Evolutionary conservation across 2,113 vertebrate genomes (phyloP).

Genomic region (Pomatostomus ruficeps): DNA sequence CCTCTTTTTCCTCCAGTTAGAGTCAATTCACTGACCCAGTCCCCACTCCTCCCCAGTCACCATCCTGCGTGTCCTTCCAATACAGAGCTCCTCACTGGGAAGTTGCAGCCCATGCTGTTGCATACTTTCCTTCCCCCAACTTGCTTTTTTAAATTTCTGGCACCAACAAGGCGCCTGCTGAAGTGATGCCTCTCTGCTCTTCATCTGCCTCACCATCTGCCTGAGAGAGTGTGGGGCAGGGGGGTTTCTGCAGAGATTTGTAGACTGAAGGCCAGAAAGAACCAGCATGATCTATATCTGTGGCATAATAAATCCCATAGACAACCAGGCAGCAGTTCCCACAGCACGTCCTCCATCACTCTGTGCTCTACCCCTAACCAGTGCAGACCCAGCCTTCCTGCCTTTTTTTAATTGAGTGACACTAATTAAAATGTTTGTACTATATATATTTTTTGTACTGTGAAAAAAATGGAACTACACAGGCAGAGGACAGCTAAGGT

Average conservation of each 20-base stretch:
- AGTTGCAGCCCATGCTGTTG: not conserved
- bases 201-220: conserved; percentile 48
- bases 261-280: not conserved
- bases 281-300: not conserved
- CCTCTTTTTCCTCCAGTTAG: not conserved
- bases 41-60: not conserved
- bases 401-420: not conserved
- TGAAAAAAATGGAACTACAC: not conserved
- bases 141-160: not conserved
- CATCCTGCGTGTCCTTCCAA: not conserved
- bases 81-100: not conserved
- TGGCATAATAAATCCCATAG: not conserved
- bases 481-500: not conserved
- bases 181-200: conserved; percentile 17
- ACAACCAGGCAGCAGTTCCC: not conserved
- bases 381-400: not conserved
- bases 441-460: not conserved
- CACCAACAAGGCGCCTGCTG: not conserved
- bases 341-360: not conserved
- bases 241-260: not conserved
- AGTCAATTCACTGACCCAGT: not conserved
- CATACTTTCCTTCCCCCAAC: not conserved
- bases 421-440: not conserved
- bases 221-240: not conserved
- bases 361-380: not conserved